Percentiles rank a stretch among this genome's conserved stretches.
phyloP scores from a whole-genome alignment of 1,140 invertebrate genomes.

The Calliphora vicina region DNA sequence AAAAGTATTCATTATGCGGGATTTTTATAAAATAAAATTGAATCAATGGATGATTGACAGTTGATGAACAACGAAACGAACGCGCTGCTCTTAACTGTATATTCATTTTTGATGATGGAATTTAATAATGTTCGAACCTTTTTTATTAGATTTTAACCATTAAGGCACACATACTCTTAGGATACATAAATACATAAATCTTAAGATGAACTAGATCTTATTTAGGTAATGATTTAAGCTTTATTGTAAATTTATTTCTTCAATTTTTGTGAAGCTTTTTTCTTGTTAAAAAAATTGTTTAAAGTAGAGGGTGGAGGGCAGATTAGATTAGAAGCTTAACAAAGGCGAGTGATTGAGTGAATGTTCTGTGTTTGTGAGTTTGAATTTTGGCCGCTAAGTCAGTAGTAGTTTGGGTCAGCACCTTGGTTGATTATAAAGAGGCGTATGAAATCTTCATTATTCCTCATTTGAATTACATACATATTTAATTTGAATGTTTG shows the following conservation, averaged over 20 bases:
- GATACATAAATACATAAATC: not conserved
- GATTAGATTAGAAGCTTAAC: not conserved
- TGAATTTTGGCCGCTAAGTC: not conserved
- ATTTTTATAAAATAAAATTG: not conserved
- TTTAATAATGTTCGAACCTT: not conserved
- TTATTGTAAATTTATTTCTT: not conserved
- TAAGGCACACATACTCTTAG: not conserved
- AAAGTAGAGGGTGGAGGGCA: not conserved
- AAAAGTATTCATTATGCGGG: not conserved
- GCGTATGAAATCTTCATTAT: slow-evolving; percentile 34
- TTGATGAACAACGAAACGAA: not conserved
- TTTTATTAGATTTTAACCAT: not conserved
- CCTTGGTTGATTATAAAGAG: slow-evolving; percentile 26
- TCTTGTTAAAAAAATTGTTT: not conserved
- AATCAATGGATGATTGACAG: not conserved
- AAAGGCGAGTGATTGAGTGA: not conserved
- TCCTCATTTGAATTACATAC: slow-evolving; percentile 18
- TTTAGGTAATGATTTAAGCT: slow-evolving; percentile 4
- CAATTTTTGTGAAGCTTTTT: not conserved
- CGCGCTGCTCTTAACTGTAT: not conserved
- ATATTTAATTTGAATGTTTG: slow-evolving; percentile 19
- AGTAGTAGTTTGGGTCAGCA: slow-evolving; percentile 36
- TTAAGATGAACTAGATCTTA: not conserved
- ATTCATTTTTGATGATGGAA: not conserved
- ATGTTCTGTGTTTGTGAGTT: not conserved